phyloP scores from a whole-genome alignment of 2,888 invertebrate species.

The Ceriagrion tenellum region DNA sequence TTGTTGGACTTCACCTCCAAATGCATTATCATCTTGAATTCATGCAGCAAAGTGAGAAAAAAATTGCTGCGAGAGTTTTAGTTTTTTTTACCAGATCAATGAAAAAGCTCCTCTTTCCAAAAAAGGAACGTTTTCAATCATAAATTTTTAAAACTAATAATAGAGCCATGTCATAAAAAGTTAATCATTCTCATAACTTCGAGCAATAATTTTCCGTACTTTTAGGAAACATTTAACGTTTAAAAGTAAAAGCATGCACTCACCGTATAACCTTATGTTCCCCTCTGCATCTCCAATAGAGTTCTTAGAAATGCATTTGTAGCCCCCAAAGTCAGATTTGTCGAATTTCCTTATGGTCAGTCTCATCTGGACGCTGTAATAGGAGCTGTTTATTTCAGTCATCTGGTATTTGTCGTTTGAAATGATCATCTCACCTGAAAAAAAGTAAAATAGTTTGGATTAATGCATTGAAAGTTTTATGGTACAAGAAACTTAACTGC shows the following conservation, averaged over 20 bases:
- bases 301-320: conserved; percentile 95
- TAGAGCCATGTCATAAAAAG: no score
- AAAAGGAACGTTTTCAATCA: no score
- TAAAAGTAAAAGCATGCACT: conserved; percentile 76
- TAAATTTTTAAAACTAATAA: no score
- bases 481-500: background rate
- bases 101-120: no score
- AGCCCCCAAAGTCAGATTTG: conserved; percentile 89
- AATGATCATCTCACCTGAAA: conserved; percentile 94
- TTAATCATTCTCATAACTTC: no score
- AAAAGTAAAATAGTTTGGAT: conserved; percentile 70
- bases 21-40: no score
- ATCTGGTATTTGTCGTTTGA: conserved; percentile 91
- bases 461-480: background rate
- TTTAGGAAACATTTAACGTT: no score
- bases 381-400: conserved; percentile 88
- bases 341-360: conserved; percentile 88
- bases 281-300: conserved; percentile 95
- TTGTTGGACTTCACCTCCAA: no score
- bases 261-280: conserved; percentile 92
- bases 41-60: no score
- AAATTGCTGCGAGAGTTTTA: no score
- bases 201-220: no score
- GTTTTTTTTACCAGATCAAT: no score
- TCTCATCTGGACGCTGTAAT: conserved; percentile 92